A percentile compares a stretch with the other conserved stretches of the same genome.
Evolutionary conservation across 2,888 invertebrate species (phyloP).

Genomic region (Drosophila conformis): DNA sequence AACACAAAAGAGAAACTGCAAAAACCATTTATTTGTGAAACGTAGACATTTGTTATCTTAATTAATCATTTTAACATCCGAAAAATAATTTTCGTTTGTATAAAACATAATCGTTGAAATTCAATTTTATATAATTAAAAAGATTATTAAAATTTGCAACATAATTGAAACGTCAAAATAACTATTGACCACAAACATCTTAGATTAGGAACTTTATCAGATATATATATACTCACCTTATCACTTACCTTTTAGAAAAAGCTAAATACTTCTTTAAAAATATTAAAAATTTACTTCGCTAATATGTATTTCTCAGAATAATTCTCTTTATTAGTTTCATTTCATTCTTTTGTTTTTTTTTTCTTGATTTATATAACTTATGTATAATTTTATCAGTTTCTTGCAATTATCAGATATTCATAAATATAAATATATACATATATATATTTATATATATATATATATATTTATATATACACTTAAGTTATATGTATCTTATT

Average conservation of each 20-base stretch:
- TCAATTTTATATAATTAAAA: neutral
- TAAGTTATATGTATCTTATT: constrained; percentile 56
- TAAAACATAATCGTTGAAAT: neutral
- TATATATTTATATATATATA: constrained; percentile 44
- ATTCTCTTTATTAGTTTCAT: constrained; percentile 78
- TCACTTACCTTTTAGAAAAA: neutral
- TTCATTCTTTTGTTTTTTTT: constrained; percentile 42
- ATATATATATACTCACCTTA: neutral
- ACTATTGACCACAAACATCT: neutral
- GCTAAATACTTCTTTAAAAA: neutral
- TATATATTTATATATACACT: constrained; percentile 44
- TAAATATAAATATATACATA: constrained; percentile 45
- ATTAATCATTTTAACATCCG: neutral
- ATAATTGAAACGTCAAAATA: neutral
- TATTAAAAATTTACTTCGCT: neutral
- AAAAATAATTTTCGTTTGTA: neutral
- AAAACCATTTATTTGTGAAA: too few species aligned
- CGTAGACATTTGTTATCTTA: neutral
- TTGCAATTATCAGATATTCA: constrained; percentile 66
- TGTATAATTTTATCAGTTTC: constrained; percentile 71
- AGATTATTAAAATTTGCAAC: neutral
- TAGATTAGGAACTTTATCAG: neutral
- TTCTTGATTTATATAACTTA: constrained; percentile 58
- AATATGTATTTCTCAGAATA: constrained; percentile 70
- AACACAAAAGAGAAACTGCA: too few species aligned